Conservation (phyloP, 2,888 invertebrate species). For the Reticulitermes lucifugus region DNA sequence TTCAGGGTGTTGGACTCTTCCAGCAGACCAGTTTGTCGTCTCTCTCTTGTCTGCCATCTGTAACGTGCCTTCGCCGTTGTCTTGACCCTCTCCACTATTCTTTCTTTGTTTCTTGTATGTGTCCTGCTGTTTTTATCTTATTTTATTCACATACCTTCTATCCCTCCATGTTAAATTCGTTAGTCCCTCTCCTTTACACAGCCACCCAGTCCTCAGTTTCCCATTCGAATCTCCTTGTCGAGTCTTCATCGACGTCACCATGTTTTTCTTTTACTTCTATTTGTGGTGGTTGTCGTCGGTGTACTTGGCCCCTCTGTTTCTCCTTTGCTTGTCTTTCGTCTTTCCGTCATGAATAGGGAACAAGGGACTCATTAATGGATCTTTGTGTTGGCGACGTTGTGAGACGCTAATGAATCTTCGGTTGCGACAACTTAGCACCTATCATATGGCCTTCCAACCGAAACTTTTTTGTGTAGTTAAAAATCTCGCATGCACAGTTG, state of each 20-base stretch:
- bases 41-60: slow-evolving; percentile 12
- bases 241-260: slow-evolving; percentile 14
- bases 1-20: slow-evolving; percentile 12
- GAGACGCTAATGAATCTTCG: slow-evolving; percentile 47
- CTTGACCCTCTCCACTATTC: not conserved
- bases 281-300: not conserved
- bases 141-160: slow-evolving; percentile 19
- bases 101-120: slow-evolving; percentile 27
- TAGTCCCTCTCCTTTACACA: not conserved
- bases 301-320: not conserved
- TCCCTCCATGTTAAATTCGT: slow-evolving; percentile 27
- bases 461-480: not conserved
- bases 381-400: slow-evolving; percentile 27
- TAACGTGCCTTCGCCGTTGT: not conserved
- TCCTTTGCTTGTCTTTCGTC: slow-evolving; percentile 8
- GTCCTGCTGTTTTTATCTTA: not conserved
- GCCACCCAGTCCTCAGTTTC: not conserved
- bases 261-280: not conserved
- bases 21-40: slow-evolving; percentile 4
- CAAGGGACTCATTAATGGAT: slow-evolving; percentile 39
- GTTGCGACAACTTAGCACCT: slow-evolving; percentile 48
- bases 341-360: slow-evolving; percentile 42
- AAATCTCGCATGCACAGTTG: no score
- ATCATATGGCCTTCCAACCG: not conserved
- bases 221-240: not conserved